These are phyloP conservation scores for Mormoops blainvillei DNA, from an alignment of 2,113 vertebrate species.

Conservation along the genomic window DNA sequence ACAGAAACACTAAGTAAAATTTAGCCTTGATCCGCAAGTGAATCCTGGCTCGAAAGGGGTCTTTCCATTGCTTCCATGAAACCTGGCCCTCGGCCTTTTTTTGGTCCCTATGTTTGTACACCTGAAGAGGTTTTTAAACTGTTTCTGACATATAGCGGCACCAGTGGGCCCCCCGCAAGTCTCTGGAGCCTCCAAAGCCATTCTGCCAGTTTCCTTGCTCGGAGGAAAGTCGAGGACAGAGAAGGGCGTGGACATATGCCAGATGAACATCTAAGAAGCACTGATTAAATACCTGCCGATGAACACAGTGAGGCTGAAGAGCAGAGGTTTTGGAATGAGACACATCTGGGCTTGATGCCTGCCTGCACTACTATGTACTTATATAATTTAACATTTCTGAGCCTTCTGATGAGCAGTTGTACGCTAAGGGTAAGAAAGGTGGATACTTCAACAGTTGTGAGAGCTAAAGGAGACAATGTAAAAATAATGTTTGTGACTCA, in stretches of 20 bases:
- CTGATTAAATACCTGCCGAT: background rate
- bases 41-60: background rate
- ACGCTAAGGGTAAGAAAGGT: background rate
- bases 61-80: background rate
- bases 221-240: background rate
- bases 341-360: background rate
- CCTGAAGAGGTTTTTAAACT: background rate
- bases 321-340: background rate
- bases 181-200: background rate
- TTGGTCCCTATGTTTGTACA: background rate
- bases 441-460: background rate
- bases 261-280: background rate
- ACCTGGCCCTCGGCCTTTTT: background rate
- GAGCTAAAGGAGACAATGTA: background rate
- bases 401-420: background rate
- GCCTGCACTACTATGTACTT: background rate
- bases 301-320: accelerated
- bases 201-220: background rate
- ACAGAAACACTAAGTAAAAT: background rate
- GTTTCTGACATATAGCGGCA: background rate
- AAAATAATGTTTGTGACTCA: background rate
- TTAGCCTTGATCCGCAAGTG: background rate
- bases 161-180: background rate
- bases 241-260: background rate
- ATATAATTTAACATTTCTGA: background rate